phyloP scores from a whole-genome alignment of 2,888 invertebrate genomes.

The Drosophila testacea region DNA sequence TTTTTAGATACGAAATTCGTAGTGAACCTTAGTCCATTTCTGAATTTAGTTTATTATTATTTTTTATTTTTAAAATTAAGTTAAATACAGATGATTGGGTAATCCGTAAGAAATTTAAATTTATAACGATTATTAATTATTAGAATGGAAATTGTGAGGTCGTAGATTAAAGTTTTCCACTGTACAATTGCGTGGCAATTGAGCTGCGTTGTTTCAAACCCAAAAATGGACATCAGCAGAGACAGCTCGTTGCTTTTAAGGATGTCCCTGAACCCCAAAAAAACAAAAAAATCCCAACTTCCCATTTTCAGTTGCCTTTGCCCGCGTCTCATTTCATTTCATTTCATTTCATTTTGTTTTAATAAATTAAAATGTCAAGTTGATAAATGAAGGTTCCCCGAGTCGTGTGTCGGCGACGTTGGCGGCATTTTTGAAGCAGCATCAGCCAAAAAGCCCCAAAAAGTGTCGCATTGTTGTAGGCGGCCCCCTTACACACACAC shows the following conservation, averaged over 20 bases:
- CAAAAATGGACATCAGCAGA: slow-evolving; percentile 22
- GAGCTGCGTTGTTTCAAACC: neutral
- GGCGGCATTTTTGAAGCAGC: slow-evolving; percentile 72
- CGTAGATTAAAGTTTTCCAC: too few relatives aligned
- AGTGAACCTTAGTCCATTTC: too few relatives aligned
- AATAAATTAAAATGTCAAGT: slow-evolving; percentile 85
- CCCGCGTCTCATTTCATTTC: slow-evolving; percentile 39
- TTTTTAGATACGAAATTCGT: too few relatives aligned
- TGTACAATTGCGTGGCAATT: neutral
- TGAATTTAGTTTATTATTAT: too few relatives aligned
- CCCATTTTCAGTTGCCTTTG: slow-evolving; percentile 1
- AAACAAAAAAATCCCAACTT: slow-evolving; percentile 4
- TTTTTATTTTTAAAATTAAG: too few relatives aligned
- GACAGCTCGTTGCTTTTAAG: slow-evolving; percentile 10
- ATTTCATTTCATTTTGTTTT: slow-evolving; percentile 81
- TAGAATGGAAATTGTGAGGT: too few relatives aligned
- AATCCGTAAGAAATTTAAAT: too few relatives aligned
- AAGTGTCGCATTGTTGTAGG: slow-evolving; percentile 57
- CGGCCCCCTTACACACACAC: slow-evolving; percentile 22
- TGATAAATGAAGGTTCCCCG: slow-evolving; percentile 83
- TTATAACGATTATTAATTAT: too few relatives aligned
- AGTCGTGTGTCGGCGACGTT: slow-evolving; percentile 39
- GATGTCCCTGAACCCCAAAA: neutral
- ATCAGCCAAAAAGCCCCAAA: slow-evolving; percentile 43
- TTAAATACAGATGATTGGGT: too few relatives aligned